These are phyloP conservation scores for Parthenolecanium corni DNA, from an alignment of 2,888 invertebrate species.

Conservation along the genomic window DNA sequence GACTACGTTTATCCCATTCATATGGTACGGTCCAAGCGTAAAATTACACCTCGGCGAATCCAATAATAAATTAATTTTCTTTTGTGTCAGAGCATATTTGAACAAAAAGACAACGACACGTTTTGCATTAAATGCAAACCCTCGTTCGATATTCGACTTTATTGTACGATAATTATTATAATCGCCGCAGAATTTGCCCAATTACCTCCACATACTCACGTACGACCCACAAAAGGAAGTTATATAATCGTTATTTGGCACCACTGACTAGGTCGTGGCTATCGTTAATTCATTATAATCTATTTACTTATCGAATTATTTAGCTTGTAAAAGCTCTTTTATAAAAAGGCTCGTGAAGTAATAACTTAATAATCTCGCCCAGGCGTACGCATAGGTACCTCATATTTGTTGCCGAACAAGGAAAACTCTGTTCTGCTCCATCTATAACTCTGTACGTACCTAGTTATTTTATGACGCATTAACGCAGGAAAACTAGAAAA, in stretches of 20 bases:
- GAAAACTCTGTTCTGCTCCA: too few relatives aligned
- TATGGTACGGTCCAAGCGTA: constrained; percentile 8
- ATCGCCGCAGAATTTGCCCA: not conserved
- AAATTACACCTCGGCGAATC: constrained; percentile 26
- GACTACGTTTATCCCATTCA: not conserved
- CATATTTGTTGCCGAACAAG: too few relatives aligned
- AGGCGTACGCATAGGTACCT: too few relatives aligned
- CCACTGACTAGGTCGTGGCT: too few relatives aligned
- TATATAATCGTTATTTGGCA: not conserved
- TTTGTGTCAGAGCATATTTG: constrained; percentile 4
- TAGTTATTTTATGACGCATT: too few relatives aligned
- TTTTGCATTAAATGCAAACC: not conserved
- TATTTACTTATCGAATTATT: too few relatives aligned
- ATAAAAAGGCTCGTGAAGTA: too few relatives aligned
- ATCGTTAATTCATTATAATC: too few relatives aligned
- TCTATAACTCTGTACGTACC: too few relatives aligned
- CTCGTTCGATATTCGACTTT: not conserved
- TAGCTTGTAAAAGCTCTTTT: too few relatives aligned
- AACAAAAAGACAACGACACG: constrained; percentile 1
- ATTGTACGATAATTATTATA: constrained; percentile 1
- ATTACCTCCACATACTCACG: not conserved
- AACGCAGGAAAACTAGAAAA: too few relatives aligned
- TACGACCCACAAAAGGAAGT: constrained; percentile 15
- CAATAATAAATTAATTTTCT: constrained; percentile 26
- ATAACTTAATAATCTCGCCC: too few relatives aligned